Percentiles rank a stretch among this genome's conserved stretches.
Evolutionary conservation across 2,888 invertebrate genomes (phyloP).

Genomic region (Cremastobaeus sp.): DNA sequence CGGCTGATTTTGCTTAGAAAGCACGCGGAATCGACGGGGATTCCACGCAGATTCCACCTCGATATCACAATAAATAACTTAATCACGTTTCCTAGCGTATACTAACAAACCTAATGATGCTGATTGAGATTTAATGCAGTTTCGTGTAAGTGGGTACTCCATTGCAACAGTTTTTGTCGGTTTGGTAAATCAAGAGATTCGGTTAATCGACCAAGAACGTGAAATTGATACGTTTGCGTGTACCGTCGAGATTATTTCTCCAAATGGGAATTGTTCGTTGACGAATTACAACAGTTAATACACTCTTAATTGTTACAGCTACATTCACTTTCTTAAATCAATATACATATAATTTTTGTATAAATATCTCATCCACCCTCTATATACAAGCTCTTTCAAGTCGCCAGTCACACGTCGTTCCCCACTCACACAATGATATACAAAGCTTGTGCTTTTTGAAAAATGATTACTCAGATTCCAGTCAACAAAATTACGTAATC

Average conservation of each 20-base stretch:
- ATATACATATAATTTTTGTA: slow-evolving; percentile 60
- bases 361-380: slow-evolving; percentile 64
- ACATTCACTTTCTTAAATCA: slow-evolving; percentile 39
- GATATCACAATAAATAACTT: too few relatives aligned
- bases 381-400: slow-evolving; percentile 61
- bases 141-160: too few relatives aligned
- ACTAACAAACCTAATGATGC: too few relatives aligned
- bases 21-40: too few relatives aligned
- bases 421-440: slow-evolving; percentile 31
- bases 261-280: slow-evolving; percentile 28
- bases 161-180: too few relatives aligned
- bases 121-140: too few relatives aligned
- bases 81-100: too few relatives aligned
- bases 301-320: slow-evolving; percentile 33
- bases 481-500: background rate
- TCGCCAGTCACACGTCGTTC: slow-evolving; percentile 20
- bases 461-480: background rate
- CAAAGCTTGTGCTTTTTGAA: slow-evolving; percentile 34
- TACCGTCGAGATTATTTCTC: slow-evolving; percentile 16
- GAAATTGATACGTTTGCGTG: slow-evolving; percentile 34
- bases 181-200: background rate
- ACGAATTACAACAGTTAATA: slow-evolving; percentile 38
- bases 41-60: too few relatives aligned
- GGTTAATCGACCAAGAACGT: slow-evolving; percentile 24
- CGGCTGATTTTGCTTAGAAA: too few relatives aligned